Percentiles rank a stretch among this genome's conserved stretches.
These are phyloP conservation scores for Characodon lateralis DNA, from an alignment of 2,797 vertebrate genomes.

Conservation along the genomic window DNA sequence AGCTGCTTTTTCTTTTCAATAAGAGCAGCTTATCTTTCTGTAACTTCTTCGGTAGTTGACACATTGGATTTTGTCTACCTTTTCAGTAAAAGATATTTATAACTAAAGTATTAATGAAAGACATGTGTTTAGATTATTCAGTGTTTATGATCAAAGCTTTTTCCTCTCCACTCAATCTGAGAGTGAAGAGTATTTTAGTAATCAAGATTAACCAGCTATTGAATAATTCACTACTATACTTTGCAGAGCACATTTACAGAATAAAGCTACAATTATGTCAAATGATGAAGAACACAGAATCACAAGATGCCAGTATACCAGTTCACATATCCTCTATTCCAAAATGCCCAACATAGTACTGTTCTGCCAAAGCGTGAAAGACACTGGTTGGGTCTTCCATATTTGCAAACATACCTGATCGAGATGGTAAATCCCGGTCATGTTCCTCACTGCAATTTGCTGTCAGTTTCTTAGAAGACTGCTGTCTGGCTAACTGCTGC, in stretches of 20 bases:
- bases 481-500: not conserved
- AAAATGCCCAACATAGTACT: not conserved
- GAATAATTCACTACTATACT: not conserved
- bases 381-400: constrained; percentile 2
- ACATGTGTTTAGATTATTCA: not conserved
- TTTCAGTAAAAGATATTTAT: not conserved
- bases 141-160: not conserved
- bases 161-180: not conserved
- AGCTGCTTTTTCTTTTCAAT: too few species aligned
- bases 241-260: not conserved
- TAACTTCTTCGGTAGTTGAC: too few species aligned
- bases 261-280: not conserved
- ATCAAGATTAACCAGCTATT: not conserved
- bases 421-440: not conserved
- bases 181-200: too few species aligned
- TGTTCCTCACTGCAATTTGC: constrained; percentile 3
- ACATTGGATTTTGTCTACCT: not conserved
- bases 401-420: constrained; percentile 8
- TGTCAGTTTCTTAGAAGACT: not conserved
- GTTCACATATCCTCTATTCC: not conserved
- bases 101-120: not conserved
- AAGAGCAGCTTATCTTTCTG: too few species aligned
- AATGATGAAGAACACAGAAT: not conserved
- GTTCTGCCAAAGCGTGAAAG: not conserved
- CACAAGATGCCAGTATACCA: constrained; percentile 6